Conservation (phyloP, 2,113 vertebrate genomes). For the Hoplias malabaricus region DNA sequence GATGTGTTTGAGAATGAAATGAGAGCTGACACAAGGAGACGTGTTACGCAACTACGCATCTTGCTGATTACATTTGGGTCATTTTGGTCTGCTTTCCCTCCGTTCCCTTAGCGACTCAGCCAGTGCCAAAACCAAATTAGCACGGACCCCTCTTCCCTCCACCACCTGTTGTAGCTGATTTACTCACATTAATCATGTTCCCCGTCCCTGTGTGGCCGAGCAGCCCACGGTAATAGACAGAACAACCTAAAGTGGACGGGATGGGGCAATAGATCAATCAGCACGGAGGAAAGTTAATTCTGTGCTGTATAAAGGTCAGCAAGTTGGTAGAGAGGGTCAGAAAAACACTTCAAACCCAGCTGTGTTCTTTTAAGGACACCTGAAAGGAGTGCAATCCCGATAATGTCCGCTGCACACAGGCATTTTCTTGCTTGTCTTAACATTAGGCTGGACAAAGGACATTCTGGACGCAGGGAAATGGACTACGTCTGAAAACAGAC, state of each 20-base stretch:
- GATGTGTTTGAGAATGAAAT: neutral
- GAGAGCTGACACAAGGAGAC: neutral
- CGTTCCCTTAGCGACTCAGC: conserved; percentile 56
- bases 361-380: neutral
- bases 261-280: neutral
- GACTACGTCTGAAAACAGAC: neutral
- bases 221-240: neutral
- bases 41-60: neutral
- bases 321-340: neutral
- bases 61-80: conserved; percentile 11
- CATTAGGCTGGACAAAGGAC: neutral
- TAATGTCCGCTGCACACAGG: neutral
- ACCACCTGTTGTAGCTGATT: conserved; percentile 56
- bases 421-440: neutral
- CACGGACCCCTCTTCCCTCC: conserved; percentile 39
- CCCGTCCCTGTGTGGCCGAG: neutral
- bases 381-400: neutral
- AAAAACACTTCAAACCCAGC: neutral
- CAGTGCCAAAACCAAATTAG: conserved; percentile 48
- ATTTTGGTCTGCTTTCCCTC: conserved; percentile 35
- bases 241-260: neutral
- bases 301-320: neutral
- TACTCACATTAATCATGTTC: conserved; percentile 48
- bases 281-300: neutral
- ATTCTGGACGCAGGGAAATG: neutral